Evolutionary conservation across 2,113 vertebrate species (phyloP), one percentile per base, ranked within the genome.

Genomic region (Sakesphorus luctuosus): DNA sequence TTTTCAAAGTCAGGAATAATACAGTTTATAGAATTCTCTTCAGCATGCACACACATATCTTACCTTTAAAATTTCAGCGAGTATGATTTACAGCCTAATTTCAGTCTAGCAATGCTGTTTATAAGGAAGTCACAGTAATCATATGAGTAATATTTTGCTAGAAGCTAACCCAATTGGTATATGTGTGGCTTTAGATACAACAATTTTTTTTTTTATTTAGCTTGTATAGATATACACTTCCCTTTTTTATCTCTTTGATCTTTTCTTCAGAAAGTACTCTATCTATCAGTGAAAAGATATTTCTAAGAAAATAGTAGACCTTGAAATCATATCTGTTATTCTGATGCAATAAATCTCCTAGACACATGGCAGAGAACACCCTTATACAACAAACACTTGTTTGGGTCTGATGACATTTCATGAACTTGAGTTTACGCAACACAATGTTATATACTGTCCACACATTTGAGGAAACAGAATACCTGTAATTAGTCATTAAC

Each of bases 211-310:
- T 59, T 59, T 33, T 43, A 15, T 17, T 93, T 71, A 77, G 3
- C 7, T 71, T 59, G 14, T 7, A n/a, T n/a, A 46, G 0, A 1
- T 21, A 16, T 7, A 67, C 0, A 0, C 5, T 49, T 62, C 16
- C 3, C 0, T 52, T 46, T 63, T 62, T 49, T 38, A 2, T 10
- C 38, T 56, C 10, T 55, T 59, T 65, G 9, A 4, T 80, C 8
- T 40, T 76, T 84, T 49, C 63, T 72, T 52, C 19, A 23, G 33
- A 49, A 78, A 50, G 7, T 74, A 11, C 13, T 44, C 9, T 58
- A 17, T 79, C 26, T 35, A 8, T 23, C 13, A 62, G 6, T 31
- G 5, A 40, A 17, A 77, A 52, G 25, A 50, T 72, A 36, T 23
- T 67, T 75, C 78, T 69, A 61, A 66, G 49, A 23, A 63, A 74